A percentile compares a stretch with the other conserved stretches of the same genome.
Evolutionary conservation across 1,140 invertebrate species (phyloP).

Genomic region (Zaprionus camerounensis): DNA sequence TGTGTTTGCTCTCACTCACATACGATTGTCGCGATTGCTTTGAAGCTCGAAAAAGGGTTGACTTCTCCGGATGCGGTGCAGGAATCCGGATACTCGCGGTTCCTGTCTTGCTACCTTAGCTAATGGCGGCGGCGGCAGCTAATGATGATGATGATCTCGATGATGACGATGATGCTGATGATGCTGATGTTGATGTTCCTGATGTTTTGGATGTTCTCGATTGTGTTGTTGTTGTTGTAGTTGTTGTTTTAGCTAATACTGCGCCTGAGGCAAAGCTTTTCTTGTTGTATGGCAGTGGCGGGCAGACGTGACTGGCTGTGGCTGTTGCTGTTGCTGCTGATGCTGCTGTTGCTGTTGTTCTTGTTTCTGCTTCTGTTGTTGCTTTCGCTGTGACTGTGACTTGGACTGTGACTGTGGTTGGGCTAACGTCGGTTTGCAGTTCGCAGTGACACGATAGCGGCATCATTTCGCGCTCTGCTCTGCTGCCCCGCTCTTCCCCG

Average conservation of each 20-base stretch:
- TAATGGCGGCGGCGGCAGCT: constrained; percentile 5
- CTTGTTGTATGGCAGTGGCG: constrained; percentile 44
- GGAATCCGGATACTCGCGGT: neutral
- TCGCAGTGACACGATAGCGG: constrained; percentile 37
- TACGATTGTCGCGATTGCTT: constrained; percentile 51
- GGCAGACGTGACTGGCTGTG: constrained; percentile 38
- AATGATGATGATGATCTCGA: neutral
- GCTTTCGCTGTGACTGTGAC: constrained; percentile 21
- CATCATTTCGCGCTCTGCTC: constrained; percentile 46
- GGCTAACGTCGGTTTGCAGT: constrained; percentile 45
- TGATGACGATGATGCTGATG: neutral
- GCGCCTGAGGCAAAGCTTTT: constrained; percentile 23
- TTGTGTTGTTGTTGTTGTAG: constrained; percentile 3
- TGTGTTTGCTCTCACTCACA: constrained; percentile 42
- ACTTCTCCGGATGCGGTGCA: neutral
- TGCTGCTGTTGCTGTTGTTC: neutral
- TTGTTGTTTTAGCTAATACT: constrained; percentile 13
- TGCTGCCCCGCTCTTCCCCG: constrained; percentile 28
- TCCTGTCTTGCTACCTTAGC: neutral
- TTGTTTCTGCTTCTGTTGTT: constrained; percentile 10
- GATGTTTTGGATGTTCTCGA: neutral
- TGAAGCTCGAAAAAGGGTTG: constrained; percentile 16
- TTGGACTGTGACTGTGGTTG: constrained; percentile 16
- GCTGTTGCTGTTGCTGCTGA: constrained; percentile 9
- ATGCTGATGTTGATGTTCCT: neutral